phyloP scores from a whole-genome alignment of 2,888 invertebrate species.

The Lacanobia oleracea region DNA sequence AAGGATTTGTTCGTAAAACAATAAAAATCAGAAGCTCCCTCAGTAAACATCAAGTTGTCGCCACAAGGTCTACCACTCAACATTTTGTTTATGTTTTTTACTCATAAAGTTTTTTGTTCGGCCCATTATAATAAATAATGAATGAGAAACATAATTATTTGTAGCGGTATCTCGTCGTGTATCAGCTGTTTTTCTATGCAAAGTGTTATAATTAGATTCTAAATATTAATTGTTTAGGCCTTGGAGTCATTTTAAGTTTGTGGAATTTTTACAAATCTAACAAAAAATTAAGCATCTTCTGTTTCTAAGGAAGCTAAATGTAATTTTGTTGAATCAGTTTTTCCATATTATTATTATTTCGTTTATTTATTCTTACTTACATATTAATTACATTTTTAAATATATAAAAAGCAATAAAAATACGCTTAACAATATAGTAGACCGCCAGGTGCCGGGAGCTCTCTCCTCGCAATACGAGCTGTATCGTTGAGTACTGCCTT shows the following conservation, averaged over 20 bases:
- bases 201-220: constrained; percentile 5
- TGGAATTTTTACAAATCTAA: constrained; percentile 14
- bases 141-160: constrained; percentile 32
- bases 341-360: too few relatives aligned
- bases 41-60: constrained; percentile 13
- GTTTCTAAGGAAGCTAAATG: neutral
- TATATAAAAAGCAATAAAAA: too few relatives aligned
- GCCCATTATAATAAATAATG: constrained; percentile 19
- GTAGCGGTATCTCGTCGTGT: constrained; percentile 17
- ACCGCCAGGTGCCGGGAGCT: too few relatives aligned
- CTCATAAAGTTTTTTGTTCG: constrained; percentile 26
- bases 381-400: too few relatives aligned
- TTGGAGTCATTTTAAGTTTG: constrained; percentile 18
- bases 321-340: too few relatives aligned
- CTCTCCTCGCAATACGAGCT: too few relatives aligned
- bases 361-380: too few relatives aligned
- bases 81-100: constrained; percentile 36
- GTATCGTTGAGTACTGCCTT: too few relatives aligned
- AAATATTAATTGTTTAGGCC: constrained; percentile 36
- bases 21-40: constrained; percentile 1
- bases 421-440: too few relatives aligned
- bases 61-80: constrained; percentile 34
- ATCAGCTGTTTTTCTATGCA: constrained; percentile 25
- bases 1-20: neutral
- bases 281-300: neutral